Evolutionary conservation across 1,140 invertebrate genomes (phyloP), one percentile per base, ranked within the genome.

Genomic region (Atta colombica): DNA sequence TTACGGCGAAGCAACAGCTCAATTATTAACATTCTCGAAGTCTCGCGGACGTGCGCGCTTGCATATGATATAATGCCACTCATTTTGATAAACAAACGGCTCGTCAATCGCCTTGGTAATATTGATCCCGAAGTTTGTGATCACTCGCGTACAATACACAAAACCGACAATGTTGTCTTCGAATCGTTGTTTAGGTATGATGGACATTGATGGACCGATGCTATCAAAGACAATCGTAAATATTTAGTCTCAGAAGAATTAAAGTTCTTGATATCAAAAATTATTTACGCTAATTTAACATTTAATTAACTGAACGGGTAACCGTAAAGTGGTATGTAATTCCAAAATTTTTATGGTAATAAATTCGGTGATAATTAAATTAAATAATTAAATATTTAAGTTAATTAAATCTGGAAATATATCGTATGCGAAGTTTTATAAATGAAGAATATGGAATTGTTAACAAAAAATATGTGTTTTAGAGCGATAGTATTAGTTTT

Each of bases 171-270:
- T 89, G 75, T 86, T n/a, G 21, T 78, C 81, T 25, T 35, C 66
- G 21, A 28, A 39, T 55, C 25, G 25, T 49, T 68, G 39, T 58
- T 66, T 74, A n/a, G 53, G 16, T 31, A 61, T 25, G 28, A 78
- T 10, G 35, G 16, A 61, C 35, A 51, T 31, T 28, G 60, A 86
- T 61, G 51, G 39, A 72, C 31, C 61, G 35, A 35, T 39, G 58
- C 39, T 35, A 39, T 77, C 65, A 65, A 84, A 55, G 35, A 53
- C 28, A n/a, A 28, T 63, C 28, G 49, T 71, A 86, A 89, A 86
- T 89, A 86, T 89, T 89, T 89, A 86, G 75, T 89, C 77, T 89
- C 28, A 49, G 21, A 49, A 31, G 25, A 31, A 25, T 68, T 21
- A 18, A 60, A 84, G 69, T 75, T 84, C 45, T 18, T 61, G 39